Evolutionary conservation across 1,140 invertebrate species (phyloP), one percentile per base, ranked within the genome.

Genomic region (Apolygus lucorum): DNA sequence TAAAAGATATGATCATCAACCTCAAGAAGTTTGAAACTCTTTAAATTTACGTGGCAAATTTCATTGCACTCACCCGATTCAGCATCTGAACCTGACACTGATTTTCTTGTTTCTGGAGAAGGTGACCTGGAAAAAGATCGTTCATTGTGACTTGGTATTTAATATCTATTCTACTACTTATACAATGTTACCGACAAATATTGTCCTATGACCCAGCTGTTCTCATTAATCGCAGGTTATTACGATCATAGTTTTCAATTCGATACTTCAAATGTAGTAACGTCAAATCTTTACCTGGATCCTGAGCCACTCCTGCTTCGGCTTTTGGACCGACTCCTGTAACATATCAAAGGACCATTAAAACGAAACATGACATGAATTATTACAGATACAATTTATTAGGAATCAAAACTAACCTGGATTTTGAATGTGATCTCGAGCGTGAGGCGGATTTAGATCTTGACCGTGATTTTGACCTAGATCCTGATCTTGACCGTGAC

Each of bases 401-500:
- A 42, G 78, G 81, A 69, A 72, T 71, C 2, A 77, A 78, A 72
- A 76, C 70, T 1, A 78, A 78, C 34, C 76, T 68, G 25, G 68
- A 71, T 13, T 52, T 24, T 26, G 74, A 75, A 28, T 72, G 69
- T 8, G 75, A 77, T 25, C 73, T 70, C 1, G 34, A 49, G 1
- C 69, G 11, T 11, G 69, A 70, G n/a, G 74, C 73, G 4, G 77
- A 74, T 54, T 70, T 70, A 13, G 65, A 72, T 28, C 65, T 25
- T 11, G 73, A 77, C 28, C 63, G 67, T 28, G 73, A 74, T 22
- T 70, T 65, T 21, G 72, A 52, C 21, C 71, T 59, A 4, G 77
- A 77, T 21, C 71, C 68, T 2, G 78, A 82, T 69, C 73, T 70
- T 2, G 77, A 79, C 70, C 77, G 70, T 0, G 78, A 78, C 52